Conservation (phyloP, 1,140 invertebrate species). For the Megalopta genalis region DNA sequence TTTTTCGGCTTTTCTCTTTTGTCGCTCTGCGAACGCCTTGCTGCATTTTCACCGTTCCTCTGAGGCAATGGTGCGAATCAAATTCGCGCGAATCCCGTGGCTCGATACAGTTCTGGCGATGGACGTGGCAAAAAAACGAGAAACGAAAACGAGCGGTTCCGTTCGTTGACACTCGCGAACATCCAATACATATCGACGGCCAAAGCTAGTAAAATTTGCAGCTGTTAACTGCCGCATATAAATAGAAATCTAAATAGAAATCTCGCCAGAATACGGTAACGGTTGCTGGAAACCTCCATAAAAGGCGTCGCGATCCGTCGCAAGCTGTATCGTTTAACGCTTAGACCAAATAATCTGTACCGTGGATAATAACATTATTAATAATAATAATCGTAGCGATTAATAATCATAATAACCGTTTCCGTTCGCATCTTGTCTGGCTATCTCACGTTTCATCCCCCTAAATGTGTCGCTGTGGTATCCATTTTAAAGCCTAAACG, state of each 20-base stretch:
- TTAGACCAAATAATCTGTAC: slow-evolving; percentile 73
- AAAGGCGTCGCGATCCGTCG: slow-evolving; percentile 33
- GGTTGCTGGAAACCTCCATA: background rate
- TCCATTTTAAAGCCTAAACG: slow-evolving; percentile 52
- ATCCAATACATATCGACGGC: background rate
- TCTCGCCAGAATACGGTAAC: background rate
- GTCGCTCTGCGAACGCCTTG: background rate
- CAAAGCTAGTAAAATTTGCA: slow-evolving; percentile 21
- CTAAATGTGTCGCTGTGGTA: slow-evolving; percentile 14
- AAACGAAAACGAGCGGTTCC: background rate
- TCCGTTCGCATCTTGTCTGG: slow-evolving; percentile 32
- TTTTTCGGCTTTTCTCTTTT: background rate
- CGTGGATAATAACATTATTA: slow-evolving; percentile 30
- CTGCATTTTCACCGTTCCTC: slow-evolving; percentile 7
- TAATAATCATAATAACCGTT: slow-evolving; percentile 48
- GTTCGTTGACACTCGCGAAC: background rate
- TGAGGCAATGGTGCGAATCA: slow-evolving; percentile 17
- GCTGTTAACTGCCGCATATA: slow-evolving; percentile 12
- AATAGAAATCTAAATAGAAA: slow-evolving; percentile 12
- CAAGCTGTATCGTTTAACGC: slow-evolving; percentile 55
- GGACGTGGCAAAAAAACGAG: background rate
- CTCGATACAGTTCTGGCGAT: background rate
- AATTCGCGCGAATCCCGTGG: background rate
- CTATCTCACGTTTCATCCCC: background rate
- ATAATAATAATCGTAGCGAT: background rate